A percentile compares a stretch with the other conserved stretches of the same genome.
Conservation (phyloP, 2,113 vertebrate species). For the Hemichromis elongatus region DNA sequence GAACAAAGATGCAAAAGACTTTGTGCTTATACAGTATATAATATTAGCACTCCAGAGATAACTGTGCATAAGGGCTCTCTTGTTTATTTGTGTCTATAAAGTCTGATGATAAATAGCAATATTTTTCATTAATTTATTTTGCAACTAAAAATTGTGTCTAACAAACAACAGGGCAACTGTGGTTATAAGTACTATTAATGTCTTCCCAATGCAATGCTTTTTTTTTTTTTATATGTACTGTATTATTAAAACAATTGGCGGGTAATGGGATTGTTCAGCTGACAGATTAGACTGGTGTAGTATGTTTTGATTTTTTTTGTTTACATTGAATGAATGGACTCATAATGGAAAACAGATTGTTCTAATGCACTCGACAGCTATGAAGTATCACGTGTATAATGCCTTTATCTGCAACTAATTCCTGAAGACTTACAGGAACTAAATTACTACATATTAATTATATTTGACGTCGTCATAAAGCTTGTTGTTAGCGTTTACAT, state of each 20-base stretch:
- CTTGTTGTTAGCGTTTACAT: not conserved
- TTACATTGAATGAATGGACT: constrained; percentile 22
- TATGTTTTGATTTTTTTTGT: not conserved
- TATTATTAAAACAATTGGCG: not conserved
- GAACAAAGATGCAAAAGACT: not conserved
- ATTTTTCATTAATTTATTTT: not conserved
- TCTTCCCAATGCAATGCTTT: not conserved
- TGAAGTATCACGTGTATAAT: not conserved
- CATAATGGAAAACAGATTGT: not conserved
- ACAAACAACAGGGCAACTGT: not conserved
- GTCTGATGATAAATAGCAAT: not conserved
- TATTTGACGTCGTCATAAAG: not conserved
- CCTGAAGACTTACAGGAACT: not conserved
- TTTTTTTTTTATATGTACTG: too few relatives aligned
- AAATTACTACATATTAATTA: not conserved
- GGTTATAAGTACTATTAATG: not conserved
- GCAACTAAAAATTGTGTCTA: not conserved
- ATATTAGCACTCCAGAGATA: not conserved
- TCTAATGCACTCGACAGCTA: not conserved
- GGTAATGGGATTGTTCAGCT: not conserved
- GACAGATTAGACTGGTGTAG: not conserved
- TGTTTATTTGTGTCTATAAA: not conserved
- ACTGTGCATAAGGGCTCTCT: not conserved
- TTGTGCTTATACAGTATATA: not conserved
- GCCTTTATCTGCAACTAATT: not conserved